Conservation (phyloP, 2,888 invertebrate species). For the Drosophila subquinaria region DNA sequence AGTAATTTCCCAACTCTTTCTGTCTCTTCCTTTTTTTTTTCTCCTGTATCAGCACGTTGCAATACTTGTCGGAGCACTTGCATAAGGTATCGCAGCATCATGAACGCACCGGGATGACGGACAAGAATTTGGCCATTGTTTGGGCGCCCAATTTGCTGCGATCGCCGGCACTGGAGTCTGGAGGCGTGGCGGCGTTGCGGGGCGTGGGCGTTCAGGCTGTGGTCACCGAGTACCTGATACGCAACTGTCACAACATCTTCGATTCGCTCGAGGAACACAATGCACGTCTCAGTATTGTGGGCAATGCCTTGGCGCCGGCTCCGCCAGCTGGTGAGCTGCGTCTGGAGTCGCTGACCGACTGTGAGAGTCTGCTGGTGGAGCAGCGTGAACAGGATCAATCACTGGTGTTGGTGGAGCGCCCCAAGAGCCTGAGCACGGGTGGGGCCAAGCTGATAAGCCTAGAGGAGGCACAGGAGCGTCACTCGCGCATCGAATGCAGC, state of each 20-base stretch:
- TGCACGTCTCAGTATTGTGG: conserved; percentile 84
- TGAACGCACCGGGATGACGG: conserved; percentile 97
- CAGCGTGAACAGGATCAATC: conserved; percentile 86
- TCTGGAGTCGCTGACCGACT: conserved; percentile 85
- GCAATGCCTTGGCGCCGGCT: conserved; percentile 49
- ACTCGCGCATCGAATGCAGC: conserved; percentile 86
- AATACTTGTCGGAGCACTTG: conserved; percentile 97
- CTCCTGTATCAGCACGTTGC: conserved; percentile 90
- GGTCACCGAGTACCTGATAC: conserved; percentile 98
- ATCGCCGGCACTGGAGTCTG: conserved; percentile 94
- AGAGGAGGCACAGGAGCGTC: conserved; percentile 92
- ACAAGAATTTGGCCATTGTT: conserved; percentile 98
- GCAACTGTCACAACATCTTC: conserved; percentile 95
- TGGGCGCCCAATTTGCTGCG: conserved; percentile 98
- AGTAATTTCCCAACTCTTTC: background rate
- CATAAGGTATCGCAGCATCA: conserved; percentile 95
- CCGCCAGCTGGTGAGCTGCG: conserved; percentile 83
- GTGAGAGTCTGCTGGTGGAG: conserved; percentile 86
- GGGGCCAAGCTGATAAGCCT: conserved; percentile 96
- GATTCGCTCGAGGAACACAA: conserved; percentile 87
- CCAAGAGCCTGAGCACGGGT: conserved; percentile 96
- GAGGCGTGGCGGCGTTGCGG: conserved; percentile 86
- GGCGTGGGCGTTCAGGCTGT: conserved; percentile 92
- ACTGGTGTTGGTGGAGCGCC: conserved; percentile 87
- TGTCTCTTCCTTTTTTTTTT: background rate